Evolutionary conservation across 1,140 invertebrate species (phyloP).

Genomic region (Ceratitis capitata): DNA sequence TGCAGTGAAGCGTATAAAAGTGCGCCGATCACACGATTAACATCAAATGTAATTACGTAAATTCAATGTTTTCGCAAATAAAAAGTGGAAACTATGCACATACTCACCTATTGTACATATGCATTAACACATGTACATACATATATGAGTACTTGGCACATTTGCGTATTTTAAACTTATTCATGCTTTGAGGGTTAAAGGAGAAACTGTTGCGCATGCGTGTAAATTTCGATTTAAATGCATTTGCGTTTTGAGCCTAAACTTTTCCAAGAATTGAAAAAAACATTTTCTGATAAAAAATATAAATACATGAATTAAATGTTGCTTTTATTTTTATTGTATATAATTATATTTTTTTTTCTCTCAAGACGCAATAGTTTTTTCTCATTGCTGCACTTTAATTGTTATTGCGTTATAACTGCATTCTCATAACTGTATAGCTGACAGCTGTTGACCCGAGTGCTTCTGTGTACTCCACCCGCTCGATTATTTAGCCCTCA

Average conservation of each 20-base stretch:
- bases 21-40: not conserved
- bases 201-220: conserved; percentile 10
- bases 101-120: too few relatives aligned
- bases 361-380: not conserved
- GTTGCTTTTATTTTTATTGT: not conserved
- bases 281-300: too few relatives aligned
- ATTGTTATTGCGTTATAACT: not conserved
- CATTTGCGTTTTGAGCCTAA: not conserved
- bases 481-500: not conserved
- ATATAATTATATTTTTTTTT: not conserved
- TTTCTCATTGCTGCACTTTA: not conserved
- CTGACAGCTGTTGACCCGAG: not conserved
- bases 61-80: too few relatives aligned
- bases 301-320: not conserved
- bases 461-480: not conserved
- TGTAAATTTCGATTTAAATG: not conserved
- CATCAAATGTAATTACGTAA: not conserved
- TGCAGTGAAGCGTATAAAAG: not conserved
- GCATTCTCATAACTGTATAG: not conserved
- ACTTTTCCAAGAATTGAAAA: not conserved
- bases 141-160: not conserved
- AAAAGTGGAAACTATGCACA: too few relatives aligned
- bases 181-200: conserved; percentile 4
- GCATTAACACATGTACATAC: not conserved
- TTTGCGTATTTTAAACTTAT: not conserved